phyloP scores from a whole-genome alignment of 1,140 invertebrate genomes.

The Diploscapter pachys region DNA sequence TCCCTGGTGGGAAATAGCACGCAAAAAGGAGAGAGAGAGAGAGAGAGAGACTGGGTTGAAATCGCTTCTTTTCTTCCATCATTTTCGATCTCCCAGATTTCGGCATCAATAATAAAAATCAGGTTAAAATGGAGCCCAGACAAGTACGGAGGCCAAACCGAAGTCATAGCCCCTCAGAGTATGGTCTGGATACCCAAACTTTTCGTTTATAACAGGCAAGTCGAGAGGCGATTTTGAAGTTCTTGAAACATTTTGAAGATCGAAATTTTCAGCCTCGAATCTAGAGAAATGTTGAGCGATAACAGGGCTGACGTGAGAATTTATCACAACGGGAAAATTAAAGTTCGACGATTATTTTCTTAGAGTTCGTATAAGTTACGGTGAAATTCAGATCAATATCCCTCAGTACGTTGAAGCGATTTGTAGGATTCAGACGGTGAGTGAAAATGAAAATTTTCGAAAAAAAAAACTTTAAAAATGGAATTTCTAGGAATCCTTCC shows the following conservation, averaged over 20 bases:
- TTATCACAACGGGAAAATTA: constrained; percentile 31
- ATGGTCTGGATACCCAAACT: constrained; percentile 46
- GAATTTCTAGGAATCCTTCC: constrained; percentile 16
- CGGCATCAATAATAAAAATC: no score
- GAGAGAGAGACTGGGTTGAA: no score
- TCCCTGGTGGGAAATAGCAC: no score
- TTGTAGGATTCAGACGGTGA: constrained; percentile 34
- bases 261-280: constrained; percentile 48
- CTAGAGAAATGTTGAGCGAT: constrained; percentile 54
- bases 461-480: no score
- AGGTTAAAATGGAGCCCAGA: constrained; percentile 42
- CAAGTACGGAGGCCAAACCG: constrained; percentile 37
- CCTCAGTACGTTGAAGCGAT: constrained; percentile 50
- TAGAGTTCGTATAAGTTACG: no score
- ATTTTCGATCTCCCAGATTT: no score
- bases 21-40: no score
- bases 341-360: no score
- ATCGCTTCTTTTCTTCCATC: no score
- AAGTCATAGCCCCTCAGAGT: constrained; percentile 43
- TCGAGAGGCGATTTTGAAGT: constrained; percentile 39
- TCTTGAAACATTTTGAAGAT: constrained; percentile 49
- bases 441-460: no score
- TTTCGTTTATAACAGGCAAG: constrained; percentile 48
- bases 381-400: constrained; percentile 48
- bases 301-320: constrained; percentile 47